A percentile compares a stretch with the other conserved stretches of the same genome.
Evolutionary conservation across 2,113 vertebrate species (phyloP).

Genomic region (Eolophus roseicapilla): DNA sequence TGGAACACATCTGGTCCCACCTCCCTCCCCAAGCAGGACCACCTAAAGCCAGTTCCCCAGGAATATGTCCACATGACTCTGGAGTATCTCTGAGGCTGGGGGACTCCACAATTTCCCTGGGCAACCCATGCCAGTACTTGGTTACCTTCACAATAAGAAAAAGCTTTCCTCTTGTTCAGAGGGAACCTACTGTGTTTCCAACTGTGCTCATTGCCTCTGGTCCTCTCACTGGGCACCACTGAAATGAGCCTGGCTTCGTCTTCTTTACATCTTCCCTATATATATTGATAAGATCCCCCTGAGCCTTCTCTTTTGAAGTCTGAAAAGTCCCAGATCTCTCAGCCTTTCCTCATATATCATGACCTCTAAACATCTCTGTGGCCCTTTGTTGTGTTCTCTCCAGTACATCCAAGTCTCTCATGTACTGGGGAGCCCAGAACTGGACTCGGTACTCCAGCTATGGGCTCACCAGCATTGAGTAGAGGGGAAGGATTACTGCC

Average conservation of each 20-base stretch:
- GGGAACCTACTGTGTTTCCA: not conserved
- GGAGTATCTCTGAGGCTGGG: not conserved
- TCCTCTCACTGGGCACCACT: not conserved
- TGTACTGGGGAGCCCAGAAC: not conserved
- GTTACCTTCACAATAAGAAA: not conserved
- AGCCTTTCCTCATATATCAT: not conserved
- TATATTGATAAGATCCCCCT: no score
- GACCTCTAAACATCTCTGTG: not conserved
- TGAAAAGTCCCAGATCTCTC: not conserved
- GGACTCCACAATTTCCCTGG: not conserved
- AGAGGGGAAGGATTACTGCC: not conserved
- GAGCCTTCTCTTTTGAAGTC: not conserved
- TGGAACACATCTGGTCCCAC: not conserved
- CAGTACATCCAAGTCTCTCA: not conserved
- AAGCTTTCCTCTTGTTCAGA: not conserved
- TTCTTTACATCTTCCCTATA: not conserved
- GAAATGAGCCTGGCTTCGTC: fast-evolving
- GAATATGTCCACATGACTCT: not conserved
- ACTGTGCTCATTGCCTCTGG: not conserved
- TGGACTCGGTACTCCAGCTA: not conserved
- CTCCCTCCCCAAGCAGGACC: not conserved
- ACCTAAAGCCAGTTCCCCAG: not conserved
- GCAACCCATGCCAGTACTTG: not conserved
- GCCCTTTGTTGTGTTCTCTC: not conserved
- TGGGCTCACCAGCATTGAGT: not conserved